Evolutionary conservation across 2,888 invertebrate genomes (phyloP).

Genomic region (Lasioglossum malachurum): DNA sequence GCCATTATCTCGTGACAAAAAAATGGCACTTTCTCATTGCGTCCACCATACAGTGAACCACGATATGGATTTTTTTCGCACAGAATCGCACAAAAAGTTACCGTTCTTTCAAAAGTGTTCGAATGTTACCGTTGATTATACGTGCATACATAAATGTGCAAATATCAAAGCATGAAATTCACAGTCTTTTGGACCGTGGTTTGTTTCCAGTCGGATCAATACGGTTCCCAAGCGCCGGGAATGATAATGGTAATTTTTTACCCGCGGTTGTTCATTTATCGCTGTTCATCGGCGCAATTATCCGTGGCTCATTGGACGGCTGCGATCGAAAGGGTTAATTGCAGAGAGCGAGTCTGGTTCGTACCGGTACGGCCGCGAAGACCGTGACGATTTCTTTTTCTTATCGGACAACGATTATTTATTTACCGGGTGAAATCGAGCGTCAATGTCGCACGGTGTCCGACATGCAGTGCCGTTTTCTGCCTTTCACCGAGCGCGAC

Average conservation of each 20-base stretch:
- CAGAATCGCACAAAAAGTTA: no score
- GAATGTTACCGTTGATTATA: no score
- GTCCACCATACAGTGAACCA: no score
- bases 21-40: no score
- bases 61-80: no score
- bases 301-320: conserved; percentile 10
- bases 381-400: conserved; percentile 35
- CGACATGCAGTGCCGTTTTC: conserved; percentile 31
- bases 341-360: neutral
- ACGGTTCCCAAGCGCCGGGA: neutral
- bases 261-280: neutral
- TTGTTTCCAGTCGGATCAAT: neutral
- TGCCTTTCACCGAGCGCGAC: conserved; percentile 30
- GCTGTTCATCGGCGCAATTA: conserved; percentile 6
- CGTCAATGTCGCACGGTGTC: conserved; percentile 2
- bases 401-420: conserved; percentile 6
- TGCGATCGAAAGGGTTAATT: conserved; percentile 40
- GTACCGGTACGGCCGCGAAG: neutral
- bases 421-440: conserved; percentile 9
- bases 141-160: neutral
- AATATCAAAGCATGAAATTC: neutral
- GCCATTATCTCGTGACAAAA: no score
- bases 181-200: neutral
- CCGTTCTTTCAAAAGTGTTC: no score
- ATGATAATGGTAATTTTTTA: neutral